These are phyloP conservation scores for Cheilosia soror DNA, from an alignment of 2,888 invertebrate genomes.

Conservation along the genomic window DNA sequence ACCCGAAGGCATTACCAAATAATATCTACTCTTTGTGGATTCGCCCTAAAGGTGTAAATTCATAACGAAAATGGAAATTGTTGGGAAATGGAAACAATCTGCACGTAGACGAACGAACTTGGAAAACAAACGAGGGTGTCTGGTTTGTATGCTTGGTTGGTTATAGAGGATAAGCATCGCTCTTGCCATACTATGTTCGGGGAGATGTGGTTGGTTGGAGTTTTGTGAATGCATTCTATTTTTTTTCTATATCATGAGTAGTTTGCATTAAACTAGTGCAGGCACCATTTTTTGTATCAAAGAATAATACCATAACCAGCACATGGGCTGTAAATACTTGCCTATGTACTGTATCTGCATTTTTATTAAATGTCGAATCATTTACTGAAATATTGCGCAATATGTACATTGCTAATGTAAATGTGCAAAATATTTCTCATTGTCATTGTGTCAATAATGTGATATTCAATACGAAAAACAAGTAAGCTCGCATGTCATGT, in stretches of 20 bases:
- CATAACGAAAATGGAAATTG: background rate
- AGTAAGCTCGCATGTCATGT: no score
- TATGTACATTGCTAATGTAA: no score
- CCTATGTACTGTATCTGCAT: no score
- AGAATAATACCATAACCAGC: background rate
- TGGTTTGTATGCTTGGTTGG: background rate
- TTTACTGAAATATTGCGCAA: no score
- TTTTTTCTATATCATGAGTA: background rate
- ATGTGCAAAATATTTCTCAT: no score
- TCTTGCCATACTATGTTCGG: background rate
- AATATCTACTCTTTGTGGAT: background rate
- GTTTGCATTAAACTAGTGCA: background rate
- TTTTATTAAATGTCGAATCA: no score
- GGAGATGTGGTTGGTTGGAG: background rate
- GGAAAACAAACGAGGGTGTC: constrained; percentile 10
- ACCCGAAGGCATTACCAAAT: background rate
- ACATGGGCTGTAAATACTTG: no score
- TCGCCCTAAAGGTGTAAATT: background rate
- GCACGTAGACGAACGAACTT: constrained; percentile 3
- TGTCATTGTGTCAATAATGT: no score
- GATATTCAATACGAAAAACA: no score
- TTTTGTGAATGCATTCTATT: background rate
- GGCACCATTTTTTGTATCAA: background rate
- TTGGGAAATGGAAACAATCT: constrained; percentile 8
- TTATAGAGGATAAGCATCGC: constrained; percentile 3